Base-by-base conservation (phyloP, 2,888 invertebrate species). In the Ecdyonurus torrentis region DNA sequence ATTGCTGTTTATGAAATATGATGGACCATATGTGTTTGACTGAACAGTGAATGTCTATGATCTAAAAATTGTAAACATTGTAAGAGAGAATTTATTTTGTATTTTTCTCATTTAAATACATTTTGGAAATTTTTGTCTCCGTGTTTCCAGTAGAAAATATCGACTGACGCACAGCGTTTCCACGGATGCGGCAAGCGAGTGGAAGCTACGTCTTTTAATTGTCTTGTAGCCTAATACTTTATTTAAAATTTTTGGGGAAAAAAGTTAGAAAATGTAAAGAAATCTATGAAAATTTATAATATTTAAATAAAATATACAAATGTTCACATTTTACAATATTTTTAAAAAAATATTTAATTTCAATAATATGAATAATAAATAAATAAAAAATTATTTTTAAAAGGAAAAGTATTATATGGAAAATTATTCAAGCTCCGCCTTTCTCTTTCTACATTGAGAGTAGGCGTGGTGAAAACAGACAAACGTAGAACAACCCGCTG, bases 191-290 rank as follows among this genome's bases (percentile, higher is more conserved):
- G 55, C 55, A 55, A 55, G 58, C 1, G 59, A 50, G 37, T 18
- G 50, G 59, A 52, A 58, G 20, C 20, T 20, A 66, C 66, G 25
- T 66, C 66, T 62, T 66, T 59, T 60, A 25, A 63, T 59, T 55
- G 62, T 64, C 61, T 66, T 60, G 62, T 65, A 59, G 63, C 66
- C 66, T 66, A 66, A 66, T 66, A 66, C 65, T 63, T 66, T 66
- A 66, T 66, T 66, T 66, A 66, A 66, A 66, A 64, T 65, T 66
- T 66, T 66, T 63, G 63, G 65, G 64, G 61, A 65, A 66, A 66
- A 66, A 65, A 66, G 59, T 62, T 24, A 55, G 66, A 66, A 66
- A 66, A 65, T 62, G 63, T 62, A 66, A 62, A 63, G 61, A 64
- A 65, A 66, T 64, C 62, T 58, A 58, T 58, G 66, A 62, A 66